Evolutionary conservation across 2,888 invertebrate genomes (phyloP), one percentile per base, ranked within the genome.

Genomic region (Aphodius sticticus): DNA sequence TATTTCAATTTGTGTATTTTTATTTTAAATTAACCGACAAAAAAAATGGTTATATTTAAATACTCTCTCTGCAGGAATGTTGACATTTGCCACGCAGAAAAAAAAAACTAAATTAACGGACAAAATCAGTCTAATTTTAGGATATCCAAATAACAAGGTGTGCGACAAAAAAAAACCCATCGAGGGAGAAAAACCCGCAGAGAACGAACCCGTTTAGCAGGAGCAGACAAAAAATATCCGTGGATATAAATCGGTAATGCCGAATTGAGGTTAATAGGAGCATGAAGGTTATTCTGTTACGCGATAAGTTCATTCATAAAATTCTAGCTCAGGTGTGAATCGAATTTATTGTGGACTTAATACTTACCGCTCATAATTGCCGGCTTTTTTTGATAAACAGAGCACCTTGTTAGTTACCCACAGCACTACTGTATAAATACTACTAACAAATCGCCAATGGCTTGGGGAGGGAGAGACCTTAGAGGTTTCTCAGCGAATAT

Each of bases 361-460:
- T 26, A 74, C 74, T 74, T 74, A 74, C 74, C 74, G 35, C 74
- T 74, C 74, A 74, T 74, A 15, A 35, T 35, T 35, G 12, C 35
- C 16, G 37, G 37, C 74, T 35, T 37, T 26, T 37, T 36, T 36
- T 26, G 12, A 36, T 74, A 74, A 74, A 35, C 74, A 35, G 74
- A 74, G 74, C 74, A 74, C 74, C 37, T 74, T 37, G 74, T 74
- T 26, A 53, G 74, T 74, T 37, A 35, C 37, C 35, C 15, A 37
- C 74, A 12, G 74, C 37, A 37, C 74, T 35, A 37, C 74, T 53
- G 74, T 74, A 74, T 74, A 74, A 74, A 74, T 74, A 74, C 74
- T 37, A 74, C 74, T 74, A 74, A 74, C 74, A 35, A 74, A 74
- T 16, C 37, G 74, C n/a, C 37, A 36, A 74, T 36, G n/a, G 35